Evolutionary conservation across 2,113 vertebrate genomes (phyloP), one percentile per base, ranked within the genome.

Genomic region (Prunella himalayana): DNA sequence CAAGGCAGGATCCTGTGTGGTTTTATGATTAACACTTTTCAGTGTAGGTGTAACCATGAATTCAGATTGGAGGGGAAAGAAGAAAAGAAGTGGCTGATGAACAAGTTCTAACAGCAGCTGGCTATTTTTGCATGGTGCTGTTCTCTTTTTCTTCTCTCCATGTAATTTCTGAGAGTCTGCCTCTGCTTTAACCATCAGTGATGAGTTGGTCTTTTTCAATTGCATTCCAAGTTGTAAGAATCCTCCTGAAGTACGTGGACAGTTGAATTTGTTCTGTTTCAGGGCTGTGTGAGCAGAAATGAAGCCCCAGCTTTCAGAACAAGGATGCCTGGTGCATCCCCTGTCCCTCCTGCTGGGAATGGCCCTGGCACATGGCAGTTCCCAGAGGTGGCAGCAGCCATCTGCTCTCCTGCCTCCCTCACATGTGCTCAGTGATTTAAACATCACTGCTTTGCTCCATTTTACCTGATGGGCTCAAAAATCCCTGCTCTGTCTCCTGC

Each of bases 11-110:
- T 56, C 59, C 73, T 89, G 56, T 10, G 72, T 63, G 92, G 27
- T 60, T 37, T 66, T 47, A 5, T 59, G 88, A 83, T 94, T 88
- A 84, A 68, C 30, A 10, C 69, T 84, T 65, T 0, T 71, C 8
- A 64, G 69, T 83, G 73, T 88, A 76, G 83, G 81, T 95, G 86
- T 70, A 70, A 41, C 45, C 47, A 63, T 63, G 86, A 78, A 57
- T 89, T 86, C 65, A 60, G 21, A 31, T 60, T 41, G 68, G 77
- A 78, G 41, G 44, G 69, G 31, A 78, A 39, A 2, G 86, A 66
- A 45, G 16, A 53, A 78, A 86, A 88, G 79, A 72, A 90, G n/a
- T 16, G 5, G 21, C 31, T 79, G 82, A 82, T 45, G 88, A 90
- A 60, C 42, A 63, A 28, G 53, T 75, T 72, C 37, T 30, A 35